Conservation (phyloP, 2,888 invertebrate genomes). For the Drosophila prostipennis region DNA sequence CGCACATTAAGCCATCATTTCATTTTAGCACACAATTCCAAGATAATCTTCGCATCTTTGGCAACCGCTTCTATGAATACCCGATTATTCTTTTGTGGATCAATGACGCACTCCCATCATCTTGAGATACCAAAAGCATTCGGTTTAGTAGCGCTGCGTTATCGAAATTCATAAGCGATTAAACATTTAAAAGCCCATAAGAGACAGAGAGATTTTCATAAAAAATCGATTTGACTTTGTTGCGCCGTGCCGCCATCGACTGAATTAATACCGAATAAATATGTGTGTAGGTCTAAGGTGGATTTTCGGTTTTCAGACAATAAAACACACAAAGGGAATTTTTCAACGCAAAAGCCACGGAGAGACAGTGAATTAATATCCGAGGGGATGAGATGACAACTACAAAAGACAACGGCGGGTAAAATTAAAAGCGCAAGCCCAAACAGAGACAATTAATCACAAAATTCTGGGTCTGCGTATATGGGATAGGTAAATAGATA, state of each 20-base stretch:
- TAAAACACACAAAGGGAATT: slow-evolving; percentile 64
- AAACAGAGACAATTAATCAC: slow-evolving; percentile 71
- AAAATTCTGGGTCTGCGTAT: slow-evolving; percentile 39
- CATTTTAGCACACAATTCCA: slow-evolving; percentile 9
- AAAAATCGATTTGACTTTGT: slow-evolving; percentile 77
- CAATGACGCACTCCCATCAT: slow-evolving; percentile 22
- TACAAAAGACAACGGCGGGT: slow-evolving; percentile 63
- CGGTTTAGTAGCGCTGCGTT: slow-evolving; percentile 53
- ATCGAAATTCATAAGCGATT: slow-evolving; percentile 80
- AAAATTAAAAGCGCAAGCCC: slow-evolving; percentile 74
- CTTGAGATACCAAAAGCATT: slow-evolving; percentile 16
- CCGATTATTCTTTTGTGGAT: slow-evolving; percentile 28
- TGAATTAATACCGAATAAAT: slow-evolving; percentile 43
- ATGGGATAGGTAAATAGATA: no score
- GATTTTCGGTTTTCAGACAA: slow-evolving; percentile 32
- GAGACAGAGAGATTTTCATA: slow-evolving; percentile 72
- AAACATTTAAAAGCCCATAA: slow-evolving; percentile 79
- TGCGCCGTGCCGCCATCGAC: slow-evolving; percentile 53
- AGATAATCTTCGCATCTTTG: slow-evolving; percentile 17
- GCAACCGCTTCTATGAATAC: slow-evolving; percentile 18
- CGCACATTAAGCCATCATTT: slow-evolving; percentile 34
- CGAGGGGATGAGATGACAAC: slow-evolving; percentile 43
- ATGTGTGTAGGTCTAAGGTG: slow-evolving; percentile 32
- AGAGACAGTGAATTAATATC: slow-evolving; percentile 68
- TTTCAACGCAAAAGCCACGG: slow-evolving; percentile 73